phyloP scores from a whole-genome alignment of 2,888 invertebrate genomes.

The Eilema sororculum region DNA sequence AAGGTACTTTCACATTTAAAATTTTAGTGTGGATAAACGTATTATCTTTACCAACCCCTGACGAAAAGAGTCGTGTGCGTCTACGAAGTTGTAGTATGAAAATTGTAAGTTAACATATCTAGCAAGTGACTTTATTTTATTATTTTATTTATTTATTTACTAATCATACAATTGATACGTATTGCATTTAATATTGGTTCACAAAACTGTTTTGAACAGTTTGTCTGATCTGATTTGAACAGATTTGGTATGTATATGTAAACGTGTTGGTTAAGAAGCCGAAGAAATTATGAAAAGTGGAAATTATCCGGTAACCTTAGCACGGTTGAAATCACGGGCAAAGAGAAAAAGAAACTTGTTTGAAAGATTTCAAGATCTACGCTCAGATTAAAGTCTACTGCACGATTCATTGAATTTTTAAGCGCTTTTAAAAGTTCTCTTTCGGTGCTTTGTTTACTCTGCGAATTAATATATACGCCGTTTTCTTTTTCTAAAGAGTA shows the following conservation, averaged over 20 bases:
- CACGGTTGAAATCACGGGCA: neutral
- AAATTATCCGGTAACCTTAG: neutral
- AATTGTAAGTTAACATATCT: neutral
- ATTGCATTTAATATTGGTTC: no score
- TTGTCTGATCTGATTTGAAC: no score
- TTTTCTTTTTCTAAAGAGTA: no score
- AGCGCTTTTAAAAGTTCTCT: neutral
- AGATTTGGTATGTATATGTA: no score
- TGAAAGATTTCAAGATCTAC: neutral
- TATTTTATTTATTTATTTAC: no score
- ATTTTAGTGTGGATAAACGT: no score
- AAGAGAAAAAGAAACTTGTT: neutral
- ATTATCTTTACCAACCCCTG: neutral
- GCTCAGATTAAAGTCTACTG: neutral
- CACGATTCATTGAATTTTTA: neutral
- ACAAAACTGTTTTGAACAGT: no score
- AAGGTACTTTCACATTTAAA: no score
- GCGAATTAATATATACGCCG: neutral
- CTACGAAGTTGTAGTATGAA: neutral
- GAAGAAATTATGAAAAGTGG: neutral
- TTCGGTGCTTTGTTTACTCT: neutral
- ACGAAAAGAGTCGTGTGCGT: no score
- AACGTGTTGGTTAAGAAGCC: neutral
- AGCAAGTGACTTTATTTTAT: neutral
- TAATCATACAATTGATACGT: no score